Evolutionary conservation across 1,140 invertebrate genomes (phyloP).

Genomic region (Macrotrachela quadricornifera): DNA sequence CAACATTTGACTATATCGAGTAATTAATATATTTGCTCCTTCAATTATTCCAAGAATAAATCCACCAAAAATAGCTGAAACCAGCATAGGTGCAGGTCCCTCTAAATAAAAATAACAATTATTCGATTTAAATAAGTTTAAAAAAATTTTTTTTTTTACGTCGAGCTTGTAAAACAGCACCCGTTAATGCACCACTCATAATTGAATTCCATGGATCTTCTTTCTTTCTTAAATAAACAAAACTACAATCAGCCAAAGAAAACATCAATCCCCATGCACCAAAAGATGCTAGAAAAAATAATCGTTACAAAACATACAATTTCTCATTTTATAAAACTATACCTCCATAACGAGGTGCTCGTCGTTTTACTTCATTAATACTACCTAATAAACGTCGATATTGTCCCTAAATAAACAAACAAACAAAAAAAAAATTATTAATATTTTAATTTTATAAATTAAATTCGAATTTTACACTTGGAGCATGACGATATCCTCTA

Average conservation of each 20-base stretch:
- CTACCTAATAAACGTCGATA: slow-evolving; percentile 42
- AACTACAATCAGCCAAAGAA: slow-evolving; percentile 81
- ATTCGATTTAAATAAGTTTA: too few species aligned
- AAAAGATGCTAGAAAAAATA: slow-evolving; percentile 15
- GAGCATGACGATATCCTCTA: slow-evolving; percentile 89
- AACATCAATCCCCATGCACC: slow-evolving; percentile 57
- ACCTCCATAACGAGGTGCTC: slow-evolving; percentile 72
- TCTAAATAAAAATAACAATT: slow-evolving; percentile 26
- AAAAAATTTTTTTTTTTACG: slow-evolving; percentile 29
- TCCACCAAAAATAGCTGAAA: slow-evolving; percentile 78
- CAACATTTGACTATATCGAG: too few species aligned
- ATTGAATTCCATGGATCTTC: slow-evolving; percentile 96
- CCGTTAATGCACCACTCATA: slow-evolving; percentile 77
- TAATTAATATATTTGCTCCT: slow-evolving; percentile 33
- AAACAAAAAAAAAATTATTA: too few species aligned
- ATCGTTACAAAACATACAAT: too few species aligned
- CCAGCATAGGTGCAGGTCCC: slow-evolving; percentile 70
- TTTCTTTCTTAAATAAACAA: slow-evolving; percentile 79
- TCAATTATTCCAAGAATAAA: slow-evolving; percentile 81
- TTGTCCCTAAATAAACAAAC: slow-evolving; percentile 34
- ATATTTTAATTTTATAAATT: slow-evolving; percentile 17
- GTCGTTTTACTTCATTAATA: slow-evolving; percentile 58
- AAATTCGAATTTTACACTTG: slow-evolving; percentile 22
- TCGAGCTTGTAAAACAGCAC: slow-evolving; percentile 75
- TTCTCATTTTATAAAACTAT: slow-evolving; percentile 17